Evolutionary conservation across 1,140 invertebrate species (phyloP).

Genomic region (Phortica variegata): DNA sequence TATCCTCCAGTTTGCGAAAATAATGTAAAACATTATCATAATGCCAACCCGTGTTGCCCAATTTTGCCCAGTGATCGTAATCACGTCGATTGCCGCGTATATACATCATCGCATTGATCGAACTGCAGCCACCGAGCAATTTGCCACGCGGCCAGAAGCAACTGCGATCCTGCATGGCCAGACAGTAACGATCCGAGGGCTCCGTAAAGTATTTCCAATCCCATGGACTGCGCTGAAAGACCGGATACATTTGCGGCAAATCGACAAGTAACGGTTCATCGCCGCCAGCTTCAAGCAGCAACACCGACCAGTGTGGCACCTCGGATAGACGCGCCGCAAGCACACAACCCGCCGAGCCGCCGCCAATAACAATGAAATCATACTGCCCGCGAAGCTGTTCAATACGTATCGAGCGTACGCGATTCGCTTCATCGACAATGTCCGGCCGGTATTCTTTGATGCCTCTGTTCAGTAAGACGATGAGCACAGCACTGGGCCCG

Average conservation of each 20-base stretch:
- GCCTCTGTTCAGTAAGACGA: constrained; percentile 63
- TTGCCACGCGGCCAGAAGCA: constrained; percentile 76
- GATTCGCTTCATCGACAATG: constrained; percentile 65
- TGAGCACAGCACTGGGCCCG: constrained; percentile 63
- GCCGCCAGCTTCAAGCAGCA: constrained; percentile 79
- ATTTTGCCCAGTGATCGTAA: constrained; percentile 78
- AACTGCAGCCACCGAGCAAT: constrained; percentile 79
- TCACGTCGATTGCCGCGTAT: constrained; percentile 80
- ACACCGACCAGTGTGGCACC: constrained; percentile 67
- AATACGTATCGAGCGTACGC: constrained; percentile 59
- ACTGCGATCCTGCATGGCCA: constrained; percentile 63
- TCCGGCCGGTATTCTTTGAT: constrained; percentile 66
- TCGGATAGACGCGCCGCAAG: constrained; percentile 75
- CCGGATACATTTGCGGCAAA: constrained; percentile 72
- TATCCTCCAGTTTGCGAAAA: constrained; percentile 75
- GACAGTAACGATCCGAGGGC: constrained; percentile 67
- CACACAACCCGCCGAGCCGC: constrained; percentile 79
- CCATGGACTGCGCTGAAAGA: constrained; percentile 69
- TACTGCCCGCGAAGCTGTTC: constrained; percentile 62
- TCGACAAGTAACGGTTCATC: constrained; percentile 76
- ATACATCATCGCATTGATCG: constrained; percentile 88
- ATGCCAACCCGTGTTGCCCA: constrained; percentile 73
- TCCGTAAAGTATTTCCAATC: constrained; percentile 83
- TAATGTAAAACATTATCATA: constrained; percentile 80
- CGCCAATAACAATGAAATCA: constrained; percentile 79